phyloP scores from a whole-genome alignment of 2,797 vertebrate genomes.

The Mus spretus region DNA sequence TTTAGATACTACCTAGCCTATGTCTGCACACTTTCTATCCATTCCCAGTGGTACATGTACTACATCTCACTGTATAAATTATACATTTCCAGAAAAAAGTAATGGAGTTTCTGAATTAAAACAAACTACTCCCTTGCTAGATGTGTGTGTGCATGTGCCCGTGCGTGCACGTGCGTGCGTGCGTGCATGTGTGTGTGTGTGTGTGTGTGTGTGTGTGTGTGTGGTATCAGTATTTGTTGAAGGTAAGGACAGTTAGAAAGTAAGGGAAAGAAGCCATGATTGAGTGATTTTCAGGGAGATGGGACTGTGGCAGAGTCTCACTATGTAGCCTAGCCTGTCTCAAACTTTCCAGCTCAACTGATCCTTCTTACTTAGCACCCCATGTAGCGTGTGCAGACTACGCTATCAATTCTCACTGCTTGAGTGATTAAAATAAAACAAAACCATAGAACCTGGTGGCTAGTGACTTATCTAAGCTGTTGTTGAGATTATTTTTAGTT shows the following conservation, averaged over 20 bases:
- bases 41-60: neutral
- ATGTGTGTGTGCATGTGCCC: neutral
- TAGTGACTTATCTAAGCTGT: constrained; percentile 49
- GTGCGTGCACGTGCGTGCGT: too few species aligned
- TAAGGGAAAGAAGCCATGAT: neutral
- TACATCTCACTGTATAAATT: neutral
- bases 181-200: neutral
- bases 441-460: constrained; percentile 38
- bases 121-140: neutral
- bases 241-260: neutral
- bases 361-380: neutral
- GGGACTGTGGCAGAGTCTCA: neutral
- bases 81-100: constrained; percentile 34
- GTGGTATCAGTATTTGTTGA: neutral
- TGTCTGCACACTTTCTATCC: neutral
- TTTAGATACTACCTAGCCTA: neutral
- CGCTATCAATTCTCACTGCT: too few species aligned
- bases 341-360: neutral
- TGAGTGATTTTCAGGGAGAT: neutral
- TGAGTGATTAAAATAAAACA: constrained; percentile 20
- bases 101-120: neutral
- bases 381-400: neutral
- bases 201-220: neutral
- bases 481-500: constrained; percentile 73
- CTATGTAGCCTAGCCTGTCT: neutral